Evolutionary conservation across 64 coral and sea anemone genomes (phyloP), one percentile per base, ranked within the genome.

Genomic region (Stylophora pistillata): DNA sequence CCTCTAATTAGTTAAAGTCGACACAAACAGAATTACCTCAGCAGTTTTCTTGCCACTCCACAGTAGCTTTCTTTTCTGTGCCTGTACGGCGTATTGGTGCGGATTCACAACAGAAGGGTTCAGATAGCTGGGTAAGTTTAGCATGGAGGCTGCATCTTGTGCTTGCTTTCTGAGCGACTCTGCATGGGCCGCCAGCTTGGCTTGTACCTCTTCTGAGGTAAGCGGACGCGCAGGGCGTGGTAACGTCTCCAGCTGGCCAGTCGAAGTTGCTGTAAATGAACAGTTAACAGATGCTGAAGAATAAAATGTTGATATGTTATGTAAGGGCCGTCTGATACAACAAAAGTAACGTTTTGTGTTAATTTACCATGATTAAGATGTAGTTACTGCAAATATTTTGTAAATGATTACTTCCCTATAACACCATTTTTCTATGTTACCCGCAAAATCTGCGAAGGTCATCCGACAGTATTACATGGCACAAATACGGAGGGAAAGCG

Each of bases 91-190:
- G 55, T 95, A 99, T 56, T 95, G 93, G 13, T 99, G 97, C 4
- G 97, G 97, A 72, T 99, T 99, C 11, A 99, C 97, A 16, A 99
- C 97, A 74, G 97, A 90, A 13, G 97, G 97, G 87, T 99, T 99
- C 12, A 99, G 88, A 56, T 99, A 99, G 20, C 93, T 85, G 15
- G 97, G 97, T 21, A 99, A 63, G 66, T 99, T 99, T 37, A 95
- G 85, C 17, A 89, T 82, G 37, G 89, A 81, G 4, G 97, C 97
- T 10, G 80, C 87, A 14, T 85, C 88, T 61, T 99, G 97, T 20
- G 97, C 97, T 61, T 95, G 78, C 57, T 99, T 87, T 15, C 88
- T 93, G 25, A 99, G 72, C 0, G 89, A 82, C 59, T 99, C 97
- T 30, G 93, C 93, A 31, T 95, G 90, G 21, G 86, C 75, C 5